A percentile compares a stretch with the other conserved stretches of the same genome.
These are phyloP conservation scores for Chloroceryle amazona DNA, from an alignment of 2,797 vertebrate species.

Conservation along the genomic window DNA sequence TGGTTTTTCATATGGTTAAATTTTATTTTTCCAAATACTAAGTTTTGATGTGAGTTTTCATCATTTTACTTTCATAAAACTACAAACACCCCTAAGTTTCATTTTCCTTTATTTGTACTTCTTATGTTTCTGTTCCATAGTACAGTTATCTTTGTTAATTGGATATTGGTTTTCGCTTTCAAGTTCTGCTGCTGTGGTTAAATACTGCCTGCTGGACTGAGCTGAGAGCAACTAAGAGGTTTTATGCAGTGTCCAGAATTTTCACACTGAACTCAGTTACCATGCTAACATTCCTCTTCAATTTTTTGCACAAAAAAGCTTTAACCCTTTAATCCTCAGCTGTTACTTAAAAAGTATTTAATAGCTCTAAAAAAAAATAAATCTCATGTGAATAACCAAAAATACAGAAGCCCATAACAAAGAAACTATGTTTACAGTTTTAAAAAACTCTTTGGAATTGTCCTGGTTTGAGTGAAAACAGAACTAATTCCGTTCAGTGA, in stretches of 20 bases:
- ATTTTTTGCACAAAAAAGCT: background rate
- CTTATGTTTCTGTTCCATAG: background rate
- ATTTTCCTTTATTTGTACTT: constrained; percentile 39
- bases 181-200: constrained; percentile 18
- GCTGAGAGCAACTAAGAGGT: background rate
- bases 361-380: background rate
- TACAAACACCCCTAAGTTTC: background rate
- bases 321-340: background rate
- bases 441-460: background rate
- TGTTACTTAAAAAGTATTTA: background rate
- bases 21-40: constrained; percentile 12
- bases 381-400: background rate
- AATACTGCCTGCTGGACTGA: constrained; percentile 15
- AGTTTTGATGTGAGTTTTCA: background rate
- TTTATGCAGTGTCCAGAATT: background rate
- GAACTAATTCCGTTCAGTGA: too few species aligned
- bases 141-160: constrained; percentile 52
- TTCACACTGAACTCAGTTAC: background rate
- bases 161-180: constrained; percentile 36
- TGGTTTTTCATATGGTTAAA: background rate
- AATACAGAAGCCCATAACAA: background rate
- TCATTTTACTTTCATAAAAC: constrained; percentile 43
- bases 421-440: background rate
- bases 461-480: too few species aligned
- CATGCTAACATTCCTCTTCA: background rate